Evolutionary conservation across 1,140 invertebrate genomes (phyloP).

Genomic region (Ladona fulva): DNA sequence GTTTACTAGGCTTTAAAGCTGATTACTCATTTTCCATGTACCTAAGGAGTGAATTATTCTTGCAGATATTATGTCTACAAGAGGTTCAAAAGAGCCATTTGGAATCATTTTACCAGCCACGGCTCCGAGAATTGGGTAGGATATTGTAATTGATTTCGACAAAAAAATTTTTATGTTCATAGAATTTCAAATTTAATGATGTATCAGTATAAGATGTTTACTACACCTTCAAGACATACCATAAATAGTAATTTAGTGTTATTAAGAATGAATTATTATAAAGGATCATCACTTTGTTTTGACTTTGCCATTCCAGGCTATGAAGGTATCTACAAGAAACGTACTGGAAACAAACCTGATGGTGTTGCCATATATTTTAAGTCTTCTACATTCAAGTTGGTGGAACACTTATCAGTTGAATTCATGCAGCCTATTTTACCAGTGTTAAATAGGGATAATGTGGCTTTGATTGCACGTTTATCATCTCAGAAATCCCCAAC

Average conservation of each 20-base stretch:
- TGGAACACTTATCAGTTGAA: constrained; percentile 52
- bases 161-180: background rate
- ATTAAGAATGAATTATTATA: no score
- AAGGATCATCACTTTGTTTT: constrained; percentile 11
- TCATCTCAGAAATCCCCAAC: background rate
- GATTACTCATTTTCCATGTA: constrained; percentile 15
- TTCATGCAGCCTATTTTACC: constrained; percentile 39
- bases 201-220: no score
- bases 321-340: constrained; percentile 58
- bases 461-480: constrained; percentile 59
- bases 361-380: constrained; percentile 81
- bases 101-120: constrained; percentile 44
- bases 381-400: constrained; percentile 47
- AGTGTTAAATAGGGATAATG: constrained; percentile 75
- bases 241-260: no score
- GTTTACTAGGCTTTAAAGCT: constrained; percentile 17
- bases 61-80: constrained; percentile 71
- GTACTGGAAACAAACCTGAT: constrained; percentile 60
- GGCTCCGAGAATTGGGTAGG: constrained; percentile 35
- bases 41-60: constrained; percentile 16
- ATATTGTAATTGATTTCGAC: constrained; percentile 27
- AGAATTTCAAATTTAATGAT: constrained; percentile 34
- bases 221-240: no score
- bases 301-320: constrained; percentile 39
- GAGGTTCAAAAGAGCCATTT: constrained; percentile 77